Evolutionary conservation across 2,113 vertebrate genomes (phyloP), one percentile per base, ranked within the genome.

Genomic region (Pollachius pollachius): DNA sequence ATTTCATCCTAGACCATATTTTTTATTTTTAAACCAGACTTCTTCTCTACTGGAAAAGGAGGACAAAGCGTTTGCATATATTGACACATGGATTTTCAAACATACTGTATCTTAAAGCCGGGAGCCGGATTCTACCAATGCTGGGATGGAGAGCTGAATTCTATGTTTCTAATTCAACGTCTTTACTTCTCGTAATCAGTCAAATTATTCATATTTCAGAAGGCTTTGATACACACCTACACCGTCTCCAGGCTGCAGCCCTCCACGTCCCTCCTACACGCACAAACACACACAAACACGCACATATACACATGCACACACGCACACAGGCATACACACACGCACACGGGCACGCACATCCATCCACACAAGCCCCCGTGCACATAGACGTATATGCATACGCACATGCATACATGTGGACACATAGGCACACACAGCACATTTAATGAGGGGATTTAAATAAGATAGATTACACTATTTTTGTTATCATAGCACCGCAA

Each of bases 171-270:
- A 11, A 27, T 56, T 56, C 54, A 16, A 12, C 54, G 15, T 56
- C 17, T 56, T 56, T 56, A 64, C 34, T 61, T 41, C 61, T 67
- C 70, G 58, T 54, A 17, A 79, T 65, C 15, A 68, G 37, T 41
- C 37, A 69, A 70, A 72, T 65, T 7, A 59, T 63, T 72, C 27
- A 48, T 30, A 9, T 70, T 54, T 71, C 15, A 59, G 41, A 65
- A 84, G 72, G 69, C 60, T 70, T 73, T 58, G 21, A 69, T 41
- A 41, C 48, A 52, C 54, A 73, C 65, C 64, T 61, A 60, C 52
- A 19, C 54, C 34, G 25, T 67, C 54, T 23, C 27, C 54, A 58
- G 54, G 72, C 37, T 68, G 61, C 37, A 52, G 5, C 8, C 7
- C 52, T 23, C 27, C 27, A 27, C 27, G 4, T 27, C n/a, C 54